Percentiles rank a stretch among this genome's conserved stretches.
Evolutionary conservation across 2,888 invertebrate genomes (phyloP).

Genomic region (Temnothorax unifasciatus): DNA sequence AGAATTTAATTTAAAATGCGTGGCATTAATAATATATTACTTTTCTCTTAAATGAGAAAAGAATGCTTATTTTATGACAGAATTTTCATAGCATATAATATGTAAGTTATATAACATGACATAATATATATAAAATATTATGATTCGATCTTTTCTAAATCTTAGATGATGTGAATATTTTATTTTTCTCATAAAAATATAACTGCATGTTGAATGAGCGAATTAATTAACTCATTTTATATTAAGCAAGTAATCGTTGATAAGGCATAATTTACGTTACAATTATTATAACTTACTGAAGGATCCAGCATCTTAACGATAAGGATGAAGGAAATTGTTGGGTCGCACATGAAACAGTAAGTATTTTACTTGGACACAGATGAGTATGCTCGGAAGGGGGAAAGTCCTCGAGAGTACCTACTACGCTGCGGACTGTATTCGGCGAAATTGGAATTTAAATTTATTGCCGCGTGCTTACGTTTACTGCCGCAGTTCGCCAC

Average conservation of each 20-base stretch:
- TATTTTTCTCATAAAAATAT: not conserved
- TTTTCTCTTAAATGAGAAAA: not conserved
- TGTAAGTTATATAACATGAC: not conserved
- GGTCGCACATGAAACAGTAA: conserved; percentile 41
- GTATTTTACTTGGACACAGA: conserved; percentile 46
- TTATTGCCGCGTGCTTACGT: conserved; percentile 66
- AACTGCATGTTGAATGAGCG: not conserved
- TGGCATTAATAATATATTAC: not conserved
- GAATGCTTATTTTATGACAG: not conserved
- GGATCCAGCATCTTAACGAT: not conserved
- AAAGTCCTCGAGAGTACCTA: conserved; percentile 58
- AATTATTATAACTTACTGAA: not conserved
- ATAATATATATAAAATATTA: not conserved
- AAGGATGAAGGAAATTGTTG: conserved; percentile 43
- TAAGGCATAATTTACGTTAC: not conserved
- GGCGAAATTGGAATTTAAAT: conserved; percentile 72
- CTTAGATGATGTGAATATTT: too few relatives aligned
- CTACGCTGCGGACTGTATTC: conserved; percentile 58
- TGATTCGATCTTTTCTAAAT: too few relatives aligned
- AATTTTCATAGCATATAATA: not conserved
- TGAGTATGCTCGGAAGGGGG: conserved; percentile 44
- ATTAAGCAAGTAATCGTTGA: conserved; percentile 6
- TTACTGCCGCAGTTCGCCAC: conserved; percentile 52
- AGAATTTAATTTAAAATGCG: not conserved
- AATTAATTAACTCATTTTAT: not conserved